phyloP scores from a whole-genome alignment of 2,888 invertebrate species.

The Phengaris alcon region DNA sequence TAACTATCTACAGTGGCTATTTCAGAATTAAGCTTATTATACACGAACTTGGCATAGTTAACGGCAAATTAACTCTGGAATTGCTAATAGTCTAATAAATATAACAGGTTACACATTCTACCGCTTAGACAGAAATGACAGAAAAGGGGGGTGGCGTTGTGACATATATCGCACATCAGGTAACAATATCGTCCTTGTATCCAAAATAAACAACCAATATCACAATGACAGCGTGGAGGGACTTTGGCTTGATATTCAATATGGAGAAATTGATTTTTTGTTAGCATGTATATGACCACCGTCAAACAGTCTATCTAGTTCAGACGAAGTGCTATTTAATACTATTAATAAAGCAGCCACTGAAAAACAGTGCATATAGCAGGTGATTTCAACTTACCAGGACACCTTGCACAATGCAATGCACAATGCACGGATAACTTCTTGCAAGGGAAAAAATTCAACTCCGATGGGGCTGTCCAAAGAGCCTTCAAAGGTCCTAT shows the following conservation, averaged over 20 bases:
- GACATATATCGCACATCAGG: not conserved
- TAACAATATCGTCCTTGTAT: not conserved
- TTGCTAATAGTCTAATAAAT: not conserved
- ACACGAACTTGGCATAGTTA: no score
- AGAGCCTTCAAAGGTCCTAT: no score
- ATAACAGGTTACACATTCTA: not conserved
- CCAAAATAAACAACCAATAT: not conserved
- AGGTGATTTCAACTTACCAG: no score
- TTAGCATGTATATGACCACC: conserved; percentile 5
- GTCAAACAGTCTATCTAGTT: not conserved
- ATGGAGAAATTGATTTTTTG: not conserved
- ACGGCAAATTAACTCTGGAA: not conserved
- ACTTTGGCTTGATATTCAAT: conserved; percentile 5
- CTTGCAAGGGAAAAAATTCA: no score
- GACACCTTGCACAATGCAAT: no score
- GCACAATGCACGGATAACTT: no score
- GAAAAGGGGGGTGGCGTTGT: not conserved
- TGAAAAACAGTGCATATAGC: not conserved
- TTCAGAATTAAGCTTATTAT: no score
- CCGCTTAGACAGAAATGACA: not conserved
- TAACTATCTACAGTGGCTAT: no score
- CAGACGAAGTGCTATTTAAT: not conserved
- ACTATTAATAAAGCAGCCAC: not conserved
- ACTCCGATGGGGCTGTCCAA: no score
- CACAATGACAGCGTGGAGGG: not conserved